phyloP scores from a whole-genome alignment of 2,888 invertebrate species.

The Erpobdella octoculata region DNA sequence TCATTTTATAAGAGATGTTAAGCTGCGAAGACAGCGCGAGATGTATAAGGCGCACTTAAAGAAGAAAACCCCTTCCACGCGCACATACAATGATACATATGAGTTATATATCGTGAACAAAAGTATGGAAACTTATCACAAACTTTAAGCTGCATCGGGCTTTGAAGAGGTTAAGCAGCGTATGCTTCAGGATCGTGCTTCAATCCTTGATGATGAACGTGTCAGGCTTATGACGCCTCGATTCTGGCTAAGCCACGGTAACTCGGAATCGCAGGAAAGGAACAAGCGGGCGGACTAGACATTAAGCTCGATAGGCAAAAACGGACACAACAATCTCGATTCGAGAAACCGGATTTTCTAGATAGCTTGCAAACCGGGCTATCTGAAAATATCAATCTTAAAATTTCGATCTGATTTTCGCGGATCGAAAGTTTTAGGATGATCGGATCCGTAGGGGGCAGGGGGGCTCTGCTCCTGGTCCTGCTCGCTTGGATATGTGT shows the following conservation, averaged over 20 bases:
- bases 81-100: too few species aligned
- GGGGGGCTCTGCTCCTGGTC: constrained; percentile 4
- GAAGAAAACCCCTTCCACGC: too few species aligned
- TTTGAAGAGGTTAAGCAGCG: constrained; percentile 5
- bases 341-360: constrained; percentile 6
- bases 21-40: too few species aligned
- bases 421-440: constrained; percentile 20
- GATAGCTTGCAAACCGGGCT: constrained; percentile 10
- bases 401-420: constrained; percentile 19
- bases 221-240: not conserved
- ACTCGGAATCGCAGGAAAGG: constrained; percentile 5
- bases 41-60: too few species aligned
- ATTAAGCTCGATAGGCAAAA: constrained; percentile 4
- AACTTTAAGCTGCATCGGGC: too few species aligned
- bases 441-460: constrained; percentile 9
- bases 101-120: too few species aligned
- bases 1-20: too few species aligned
- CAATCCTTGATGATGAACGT: too few species aligned
- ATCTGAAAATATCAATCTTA: constrained; percentile 18
- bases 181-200: too few species aligned
- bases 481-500: constrained; percentile 14
- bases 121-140: too few species aligned
- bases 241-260: not conserved
- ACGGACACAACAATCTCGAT: not conserved
- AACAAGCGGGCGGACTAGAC: constrained; percentile 18